Conservation (phyloP, 2,888 invertebrate genomes). For the Ganaspis brasiliensis region DNA sequence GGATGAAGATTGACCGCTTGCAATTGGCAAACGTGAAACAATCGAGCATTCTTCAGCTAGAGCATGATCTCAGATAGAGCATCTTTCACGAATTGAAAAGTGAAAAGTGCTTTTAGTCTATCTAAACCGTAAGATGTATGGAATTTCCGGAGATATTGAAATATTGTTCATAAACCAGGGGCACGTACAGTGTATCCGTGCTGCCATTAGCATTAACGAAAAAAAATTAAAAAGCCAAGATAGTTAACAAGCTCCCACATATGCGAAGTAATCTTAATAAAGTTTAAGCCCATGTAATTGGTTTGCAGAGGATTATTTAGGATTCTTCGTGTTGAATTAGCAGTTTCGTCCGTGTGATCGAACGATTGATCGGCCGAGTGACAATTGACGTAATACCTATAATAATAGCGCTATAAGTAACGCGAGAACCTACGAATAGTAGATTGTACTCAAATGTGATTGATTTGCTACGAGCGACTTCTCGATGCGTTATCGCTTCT, state of each 20-base stretch:
- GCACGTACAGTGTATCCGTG: slow-evolving; percentile 68
- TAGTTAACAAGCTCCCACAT: slow-evolving; percentile 64
- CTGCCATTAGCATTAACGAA: slow-evolving; percentile 74
- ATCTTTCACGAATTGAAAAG: slow-evolving; percentile 32
- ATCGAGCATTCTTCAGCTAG: slow-evolving; percentile 41
- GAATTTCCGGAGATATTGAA: slow-evolving; percentile 21
- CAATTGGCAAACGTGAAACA: slow-evolving; percentile 11
- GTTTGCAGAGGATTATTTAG: slow-evolving; percentile 75
- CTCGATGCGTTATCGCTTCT: slow-evolving; percentile 59
- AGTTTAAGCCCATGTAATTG: slow-evolving; percentile 68
- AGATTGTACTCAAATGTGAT: slow-evolving; percentile 72
- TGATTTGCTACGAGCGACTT: slow-evolving; percentile 68
- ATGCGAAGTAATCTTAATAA: slow-evolving; percentile 65
- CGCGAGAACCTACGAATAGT: slow-evolving; percentile 62
- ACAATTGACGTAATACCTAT: slow-evolving; percentile 67
- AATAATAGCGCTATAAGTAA: slow-evolving; percentile 60
- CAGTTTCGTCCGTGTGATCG: slow-evolving; percentile 74
- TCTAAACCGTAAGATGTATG: slow-evolving; percentile 24
- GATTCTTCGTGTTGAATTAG: slow-evolving; percentile 74
- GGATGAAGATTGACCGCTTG: slow-evolving; percentile 31
- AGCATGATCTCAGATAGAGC: slow-evolving; percentile 43
- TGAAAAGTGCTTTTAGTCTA: slow-evolving; percentile 39
- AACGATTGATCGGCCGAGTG: slow-evolving; percentile 69
- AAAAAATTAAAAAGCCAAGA: slow-evolving; percentile 72
- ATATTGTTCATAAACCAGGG: slow-evolving; percentile 26